Evolutionary conservation across 2,797 vertebrate genomes (phyloP).

Genomic region (Diglossa cyanea): DNA sequence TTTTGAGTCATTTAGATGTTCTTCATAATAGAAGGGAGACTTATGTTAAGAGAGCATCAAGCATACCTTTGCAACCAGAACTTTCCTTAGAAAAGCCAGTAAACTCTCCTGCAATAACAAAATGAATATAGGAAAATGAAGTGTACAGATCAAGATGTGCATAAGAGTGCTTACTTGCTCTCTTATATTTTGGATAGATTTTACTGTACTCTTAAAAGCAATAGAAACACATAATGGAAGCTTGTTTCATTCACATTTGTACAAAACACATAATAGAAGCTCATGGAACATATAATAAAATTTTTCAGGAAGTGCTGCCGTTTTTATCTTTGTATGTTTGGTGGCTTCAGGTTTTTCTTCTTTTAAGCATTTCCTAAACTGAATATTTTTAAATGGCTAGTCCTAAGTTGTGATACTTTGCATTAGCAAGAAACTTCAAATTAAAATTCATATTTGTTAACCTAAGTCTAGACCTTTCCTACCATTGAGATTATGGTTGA

Average conservation of each 20-base stretch:
- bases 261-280: not conserved
- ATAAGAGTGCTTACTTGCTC: not conserved
- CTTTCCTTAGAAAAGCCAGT: not conserved
- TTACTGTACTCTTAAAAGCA: not conserved
- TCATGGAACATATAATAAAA: not conserved
- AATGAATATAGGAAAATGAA: not conserved
- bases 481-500: not conserved
- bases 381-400: not conserved
- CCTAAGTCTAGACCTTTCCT: not conserved
- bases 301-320: not conserved
- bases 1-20: not conserved
- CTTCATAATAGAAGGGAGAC: not conserved
- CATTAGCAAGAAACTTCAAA: not conserved
- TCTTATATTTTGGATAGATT: not conserved
- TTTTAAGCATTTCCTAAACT: not conserved
- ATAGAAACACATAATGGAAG: not conserved
- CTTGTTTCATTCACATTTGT: not conserved
- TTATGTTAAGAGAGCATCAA: not conserved
- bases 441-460: not conserved
- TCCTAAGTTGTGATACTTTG: not conserved
- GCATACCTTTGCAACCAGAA: not conserved
- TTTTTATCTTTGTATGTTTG: not conserved
- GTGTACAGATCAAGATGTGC: not conserved
- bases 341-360: not conserved
- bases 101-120: not conserved